Evolutionary conservation across 2,888 invertebrate species (phyloP), one percentile per base, ranked within the genome.

Genomic region (Carpatolechia fugitivella): DNA sequence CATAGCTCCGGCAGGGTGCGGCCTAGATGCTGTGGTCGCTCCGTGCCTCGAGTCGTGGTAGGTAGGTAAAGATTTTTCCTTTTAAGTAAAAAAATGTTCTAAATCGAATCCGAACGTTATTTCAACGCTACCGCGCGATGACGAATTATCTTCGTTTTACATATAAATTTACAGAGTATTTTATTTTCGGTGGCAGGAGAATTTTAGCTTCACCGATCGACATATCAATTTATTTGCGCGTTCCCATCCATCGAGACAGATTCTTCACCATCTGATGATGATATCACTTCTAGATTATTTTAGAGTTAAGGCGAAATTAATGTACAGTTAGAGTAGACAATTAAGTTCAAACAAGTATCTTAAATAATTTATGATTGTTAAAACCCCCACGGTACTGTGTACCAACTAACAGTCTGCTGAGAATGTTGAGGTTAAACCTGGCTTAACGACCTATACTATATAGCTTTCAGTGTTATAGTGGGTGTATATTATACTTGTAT

Each of bases 261-360:
- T 72, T 73, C 74, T 68, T 70, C 74, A 70, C 77, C 81, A 81
- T 83, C 83, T 80, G 83, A 85, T 76, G 82, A 88, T 88, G 82
- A 88, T 88, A 88, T 89, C 86, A 86, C 76, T 82, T 82, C 80
- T 89, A 90, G 90, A 88, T 90, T 90, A 90, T 89, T 90, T 90
- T 91, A 91, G 91, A 85, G 71, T 86, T 91, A 91, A 91, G 90
- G 91, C 91, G 91, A 90, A 90, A 90, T 90, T 91, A 90, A 90
- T 91, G 90, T 91, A 90, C 91, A 91, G 91, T 91, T 91, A 91
- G 88, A 90, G 85, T 91, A 91, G 90, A 89, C 82, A 85, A 80
- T 86, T 89, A 90, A 90, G 89, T 90, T 88, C 85, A 88, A 90
- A 85, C 84, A 72, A 85, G 78, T 85, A 84, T 84, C 74, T 80